Conservation (phyloP, 2,888 invertebrate genomes). For the Apamea crenata region DNA sequence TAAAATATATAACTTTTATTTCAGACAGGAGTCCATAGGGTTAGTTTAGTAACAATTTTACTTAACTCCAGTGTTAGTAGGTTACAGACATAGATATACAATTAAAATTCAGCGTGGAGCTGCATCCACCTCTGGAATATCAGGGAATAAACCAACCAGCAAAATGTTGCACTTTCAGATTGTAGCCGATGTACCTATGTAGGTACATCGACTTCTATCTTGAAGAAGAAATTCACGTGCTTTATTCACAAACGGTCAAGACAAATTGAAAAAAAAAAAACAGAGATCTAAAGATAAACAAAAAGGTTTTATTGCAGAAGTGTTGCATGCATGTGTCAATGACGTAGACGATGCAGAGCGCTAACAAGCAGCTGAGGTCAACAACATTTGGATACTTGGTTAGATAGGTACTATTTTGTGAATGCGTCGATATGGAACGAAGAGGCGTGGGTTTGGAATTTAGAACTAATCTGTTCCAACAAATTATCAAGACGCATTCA, state of each 20-base stretch:
- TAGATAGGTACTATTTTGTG: conserved; percentile 42
- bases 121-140: neutral
- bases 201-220: too few relatives aligned
- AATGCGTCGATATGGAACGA: conserved; percentile 31
- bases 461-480: conserved; percentile 29
- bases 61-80: too few relatives aligned
- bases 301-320: conserved; percentile 40
- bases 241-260: neutral
- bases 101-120: neutral
- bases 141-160: neutral
- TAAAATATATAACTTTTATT: neutral
- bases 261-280: conserved; percentile 8
- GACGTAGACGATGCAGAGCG: conserved; percentile 42
- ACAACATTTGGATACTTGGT: conserved; percentile 54
- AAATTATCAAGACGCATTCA: conserved; percentile 30
- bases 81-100: neutral
- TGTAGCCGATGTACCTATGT: too few relatives aligned
- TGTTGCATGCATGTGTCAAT: conserved; percentile 34
- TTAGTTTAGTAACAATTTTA: neutral
- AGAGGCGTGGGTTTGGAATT: conserved; percentile 34
- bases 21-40: neutral
- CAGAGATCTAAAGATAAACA: conserved; percentile 12
- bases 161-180: neutral
- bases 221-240: too few relatives aligned
- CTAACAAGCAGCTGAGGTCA: conserved; percentile 58